Percentiles rank a stretch among this genome's conserved stretches.
Evolutionary conservation across 2,888 invertebrate species (phyloP).

Genomic region (Catocala fraxini): DNA sequence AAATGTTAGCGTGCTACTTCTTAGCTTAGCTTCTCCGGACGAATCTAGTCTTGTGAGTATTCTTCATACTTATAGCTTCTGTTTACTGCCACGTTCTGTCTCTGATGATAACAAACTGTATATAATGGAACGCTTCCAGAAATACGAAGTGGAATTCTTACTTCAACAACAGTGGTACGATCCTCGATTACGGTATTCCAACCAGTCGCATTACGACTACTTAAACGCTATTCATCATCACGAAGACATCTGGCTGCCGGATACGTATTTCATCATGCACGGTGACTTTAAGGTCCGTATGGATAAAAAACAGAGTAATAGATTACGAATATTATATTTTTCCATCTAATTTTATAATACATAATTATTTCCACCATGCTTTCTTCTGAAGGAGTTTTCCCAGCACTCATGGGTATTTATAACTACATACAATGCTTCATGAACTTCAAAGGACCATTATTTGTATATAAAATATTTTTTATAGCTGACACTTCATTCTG

Average conservation of each 20-base stretch:
- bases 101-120: conserved; percentile 7
- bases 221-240: conserved; percentile 97
- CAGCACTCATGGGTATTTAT: conserved; percentile 79
- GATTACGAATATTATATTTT: conserved; percentile 47
- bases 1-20: conserved; percentile 97
- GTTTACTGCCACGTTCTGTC: conserved; percentile 19
- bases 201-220: conserved; percentile 95
- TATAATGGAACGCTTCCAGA: conserved; percentile 86
- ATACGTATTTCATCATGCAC: conserved; percentile 98
- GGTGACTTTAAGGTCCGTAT: conserved; percentile 94
- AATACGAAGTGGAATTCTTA: conserved; percentile 98
- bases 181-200: conserved; percentile 95
- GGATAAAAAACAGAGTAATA: conserved; percentile 27
- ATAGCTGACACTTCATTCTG: conserved; percentile 64
- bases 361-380: conserved; percentile 76
- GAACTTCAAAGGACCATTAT: conserved; percentile 65
- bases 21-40: conserved; percentile 98
- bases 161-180: conserved; percentile 98
- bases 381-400: conserved; percentile 77
- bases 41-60: conserved; percentile 97
- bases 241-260: conserved; percentile 97
- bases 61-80: conserved; percentile 30
- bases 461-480: conserved; percentile 66
- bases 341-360: conserved; percentile 67
- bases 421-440: conserved; percentile 73